Percentiles rank a stretch among this genome's conserved stretches.
Conservation (phyloP, 2,888 invertebrate species). For the Selenia dentaria region DNA sequence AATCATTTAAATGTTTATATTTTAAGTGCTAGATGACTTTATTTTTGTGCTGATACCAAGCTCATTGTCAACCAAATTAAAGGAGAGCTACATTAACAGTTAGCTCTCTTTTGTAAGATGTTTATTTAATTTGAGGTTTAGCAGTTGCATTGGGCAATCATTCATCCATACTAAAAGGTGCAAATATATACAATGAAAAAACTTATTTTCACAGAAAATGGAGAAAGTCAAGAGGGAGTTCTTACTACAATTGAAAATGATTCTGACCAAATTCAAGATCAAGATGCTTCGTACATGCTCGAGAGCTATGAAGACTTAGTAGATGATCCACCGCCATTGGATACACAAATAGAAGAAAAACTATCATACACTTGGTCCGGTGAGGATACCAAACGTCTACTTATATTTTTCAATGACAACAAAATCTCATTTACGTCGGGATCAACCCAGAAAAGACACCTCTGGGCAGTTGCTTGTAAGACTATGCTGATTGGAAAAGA, state of each 20-base stretch:
- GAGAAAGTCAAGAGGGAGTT: slow-evolving; percentile 51
- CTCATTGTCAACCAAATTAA: too few species aligned
- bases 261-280: slow-evolving; percentile 44
- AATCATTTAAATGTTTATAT: too few species aligned
- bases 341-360: slow-evolving; percentile 10
- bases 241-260: slow-evolving; percentile 52
- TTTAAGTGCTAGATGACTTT: too few species aligned
- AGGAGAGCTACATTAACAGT: too few species aligned
- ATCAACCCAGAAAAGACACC: slow-evolving; percentile 55
- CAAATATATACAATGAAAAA: too few species aligned
- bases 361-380: slow-evolving; percentile 51
- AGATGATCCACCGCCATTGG: slow-evolving; percentile 22
- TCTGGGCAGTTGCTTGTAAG: slow-evolving; percentile 73
- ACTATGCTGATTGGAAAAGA: slow-evolving; percentile 66
- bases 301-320: slow-evolving; percentile 41
- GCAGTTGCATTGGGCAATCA: too few species aligned
- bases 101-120: too few species aligned
- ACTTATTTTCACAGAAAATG: slow-evolving; percentile 52
- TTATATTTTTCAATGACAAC: slow-evolving; percentile 72
- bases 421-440: slow-evolving; percentile 64
- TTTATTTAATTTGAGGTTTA: too few species aligned
- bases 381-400: slow-evolving; percentile 59
- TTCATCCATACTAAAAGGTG: too few species aligned
- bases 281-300: slow-evolving; percentile 45
- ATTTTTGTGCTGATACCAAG: too few species aligned